Percentiles rank a stretch among this genome's conserved stretches.
Evolutionary conservation across 2,797 vertebrate species (phyloP).

Genomic region (Pogoniulus pusillus): DNA sequence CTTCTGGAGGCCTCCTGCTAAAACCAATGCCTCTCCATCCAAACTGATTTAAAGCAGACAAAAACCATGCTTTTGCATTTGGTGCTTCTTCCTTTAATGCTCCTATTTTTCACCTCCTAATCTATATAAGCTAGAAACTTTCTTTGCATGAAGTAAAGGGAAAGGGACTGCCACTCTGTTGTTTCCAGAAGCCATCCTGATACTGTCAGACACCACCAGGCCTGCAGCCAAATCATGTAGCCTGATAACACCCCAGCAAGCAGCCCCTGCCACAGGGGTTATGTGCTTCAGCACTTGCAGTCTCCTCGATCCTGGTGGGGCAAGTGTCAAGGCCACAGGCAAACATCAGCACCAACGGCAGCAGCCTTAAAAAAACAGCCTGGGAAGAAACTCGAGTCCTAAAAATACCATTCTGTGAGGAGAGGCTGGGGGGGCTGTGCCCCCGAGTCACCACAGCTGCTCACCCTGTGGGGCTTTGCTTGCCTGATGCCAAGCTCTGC

Average conservation of each 20-base stretch:
- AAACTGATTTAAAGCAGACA: background rate
- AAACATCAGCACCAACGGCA: background rate
- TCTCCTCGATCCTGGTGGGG: background rate
- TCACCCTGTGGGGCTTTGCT: background rate
- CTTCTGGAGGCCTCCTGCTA: background rate
- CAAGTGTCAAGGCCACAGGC: background rate
- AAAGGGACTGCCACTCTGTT: background rate
- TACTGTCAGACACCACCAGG: background rate
- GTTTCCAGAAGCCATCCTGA: background rate
- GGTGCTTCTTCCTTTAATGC: background rate
- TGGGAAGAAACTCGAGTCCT: constrained; percentile 44
- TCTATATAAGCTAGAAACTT: background rate
- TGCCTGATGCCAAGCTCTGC: background rate
- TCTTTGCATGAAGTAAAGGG: background rate
- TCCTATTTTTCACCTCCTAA: background rate
- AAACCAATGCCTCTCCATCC: background rate
- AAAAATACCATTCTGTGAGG: background rate
- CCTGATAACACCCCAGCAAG: fast-evolving
- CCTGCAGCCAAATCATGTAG: background rate
- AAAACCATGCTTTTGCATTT: background rate
- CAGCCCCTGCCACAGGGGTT: background rate
- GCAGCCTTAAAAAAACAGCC: background rate
- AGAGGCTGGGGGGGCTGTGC: background rate
- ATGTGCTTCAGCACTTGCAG: fast-evolving
- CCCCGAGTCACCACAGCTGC: background rate